Conservation (phyloP, 2,888 invertebrate genomes). For the Phyllotreta cruciferae region DNA sequence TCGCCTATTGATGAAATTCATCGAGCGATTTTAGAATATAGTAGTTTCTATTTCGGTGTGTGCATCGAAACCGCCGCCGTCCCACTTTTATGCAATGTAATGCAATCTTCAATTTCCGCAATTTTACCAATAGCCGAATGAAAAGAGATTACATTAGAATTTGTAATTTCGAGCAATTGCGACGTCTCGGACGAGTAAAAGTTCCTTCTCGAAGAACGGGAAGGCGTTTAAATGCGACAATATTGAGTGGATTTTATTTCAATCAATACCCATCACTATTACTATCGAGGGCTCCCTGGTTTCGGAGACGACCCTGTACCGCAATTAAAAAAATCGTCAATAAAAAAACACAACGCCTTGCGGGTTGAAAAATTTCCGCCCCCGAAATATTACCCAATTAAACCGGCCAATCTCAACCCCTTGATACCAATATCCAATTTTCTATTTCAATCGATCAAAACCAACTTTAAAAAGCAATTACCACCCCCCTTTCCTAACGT, state of each 20-base stretch:
- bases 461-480: slow-evolving; percentile 60
- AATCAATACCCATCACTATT: no score
- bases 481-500: slow-evolving; percentile 56
- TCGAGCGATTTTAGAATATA: slow-evolving; percentile 7
- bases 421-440: slow-evolving; percentile 39
- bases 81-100: slow-evolving; percentile 7
- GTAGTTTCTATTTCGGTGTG: slow-evolving; percentile 4
- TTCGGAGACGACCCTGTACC: not conserved
- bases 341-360: slow-evolving; percentile 14
- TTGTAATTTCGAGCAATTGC: slow-evolving; percentile 26
- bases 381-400: slow-evolving; percentile 26
- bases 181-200: slow-evolving; percentile 13
- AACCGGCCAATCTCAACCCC: slow-evolving; percentile 43
- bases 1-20: slow-evolving; percentile 4
- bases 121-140: slow-evolving; percentile 22
- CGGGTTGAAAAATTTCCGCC: slow-evolving; percentile 17
- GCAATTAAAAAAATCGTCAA: slow-evolving; percentile 9
- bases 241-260: not conserved
- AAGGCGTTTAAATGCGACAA: slow-evolving; percentile 10
- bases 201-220: slow-evolving; percentile 8
- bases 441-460: slow-evolving; percentile 46
- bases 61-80: slow-evolving; percentile 8
- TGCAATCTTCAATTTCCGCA: slow-evolving; percentile 21
- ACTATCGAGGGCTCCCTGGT: no score
- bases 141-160: slow-evolving; percentile 34